A percentile compares a stretch with the other conserved stretches of the same genome.
Evolutionary conservation across 2,113 vertebrate species (phyloP).

Genomic region (Pavo muticus): DNA sequence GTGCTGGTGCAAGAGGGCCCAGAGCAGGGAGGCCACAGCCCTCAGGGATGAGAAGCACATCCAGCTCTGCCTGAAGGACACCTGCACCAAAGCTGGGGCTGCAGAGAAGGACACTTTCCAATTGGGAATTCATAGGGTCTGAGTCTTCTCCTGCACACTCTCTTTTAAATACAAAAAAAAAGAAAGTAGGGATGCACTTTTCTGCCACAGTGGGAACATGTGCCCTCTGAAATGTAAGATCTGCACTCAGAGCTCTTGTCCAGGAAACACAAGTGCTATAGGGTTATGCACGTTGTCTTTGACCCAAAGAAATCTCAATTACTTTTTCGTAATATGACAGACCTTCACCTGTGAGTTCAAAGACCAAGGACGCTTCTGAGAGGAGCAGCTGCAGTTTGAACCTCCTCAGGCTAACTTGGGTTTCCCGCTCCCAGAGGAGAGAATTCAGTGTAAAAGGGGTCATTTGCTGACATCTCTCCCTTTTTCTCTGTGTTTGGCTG

Average conservation of each 20-base stretch:
- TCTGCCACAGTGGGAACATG: neutral
- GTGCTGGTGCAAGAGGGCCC: rapidly evolving
- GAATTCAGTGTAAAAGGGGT: rapidly evolving
- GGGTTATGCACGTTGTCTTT: neutral
- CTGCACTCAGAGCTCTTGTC: neutral
- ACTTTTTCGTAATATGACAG: neutral
- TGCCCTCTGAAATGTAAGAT: neutral
- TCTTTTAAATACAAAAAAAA: neutral
- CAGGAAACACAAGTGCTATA: neutral
- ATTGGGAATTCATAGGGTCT: neutral
- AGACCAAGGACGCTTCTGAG: neutral
- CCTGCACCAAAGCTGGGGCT: neutral
- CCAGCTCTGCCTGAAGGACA: neutral
- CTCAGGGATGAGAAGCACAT: rapidly evolving
- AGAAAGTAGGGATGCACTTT: neutral
- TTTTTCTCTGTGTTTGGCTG: neutral
- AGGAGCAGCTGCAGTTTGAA: neutral
- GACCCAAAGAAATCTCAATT: neutral
- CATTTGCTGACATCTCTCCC: neutral
- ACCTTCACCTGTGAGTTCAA: neutral
- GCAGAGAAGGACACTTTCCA: neutral
- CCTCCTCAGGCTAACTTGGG: neutral
- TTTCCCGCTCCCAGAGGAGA: neutral
- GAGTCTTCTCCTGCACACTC: neutral
- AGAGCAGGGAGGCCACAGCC: neutral